Evolutionary conservation across 2,113 vertebrate species (phyloP).

Genomic region (Tor tambroides): DNA sequence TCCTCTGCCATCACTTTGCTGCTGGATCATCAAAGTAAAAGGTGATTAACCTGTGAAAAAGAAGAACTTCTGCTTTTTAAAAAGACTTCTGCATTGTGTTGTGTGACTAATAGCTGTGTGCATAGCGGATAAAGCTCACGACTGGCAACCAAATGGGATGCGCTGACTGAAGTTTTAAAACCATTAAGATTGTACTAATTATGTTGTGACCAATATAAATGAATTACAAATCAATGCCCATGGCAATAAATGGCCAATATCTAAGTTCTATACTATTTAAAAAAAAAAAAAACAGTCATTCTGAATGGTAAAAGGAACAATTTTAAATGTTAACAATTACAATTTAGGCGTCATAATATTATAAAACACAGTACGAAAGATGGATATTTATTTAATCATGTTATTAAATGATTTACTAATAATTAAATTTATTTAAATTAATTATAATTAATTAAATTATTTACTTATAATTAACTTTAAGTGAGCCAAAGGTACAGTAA

Average conservation of each 20-base stretch:
- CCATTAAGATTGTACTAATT: background rate
- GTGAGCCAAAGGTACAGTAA: background rate
- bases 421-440: too few relatives aligned
- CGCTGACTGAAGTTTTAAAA: background rate
- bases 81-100: background rate
- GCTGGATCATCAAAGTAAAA: slow-evolving; percentile 84
- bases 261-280: background rate
- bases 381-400: background rate
- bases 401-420: too few relatives aligned
- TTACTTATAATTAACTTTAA: too few relatives aligned
- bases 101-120: background rate
- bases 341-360: background rate
- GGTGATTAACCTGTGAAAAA: slow-evolving; percentile 52
- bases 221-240: background rate
- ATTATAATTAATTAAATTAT: too few relatives aligned
- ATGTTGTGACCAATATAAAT: background rate
- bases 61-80: background rate
- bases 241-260: background rate
- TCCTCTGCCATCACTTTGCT: slow-evolving; percentile 83
- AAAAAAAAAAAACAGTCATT: background rate
- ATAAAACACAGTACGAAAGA: background rate
- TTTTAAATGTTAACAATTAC: background rate
- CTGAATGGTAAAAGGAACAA: background rate
- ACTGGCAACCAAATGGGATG: too few relatives aligned
- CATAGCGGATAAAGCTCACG: background rate